These are phyloP conservation scores for Hycleus phaleratus DNA, from an alignment of 1,140 invertebrate species.

Conservation along the genomic window DNA sequence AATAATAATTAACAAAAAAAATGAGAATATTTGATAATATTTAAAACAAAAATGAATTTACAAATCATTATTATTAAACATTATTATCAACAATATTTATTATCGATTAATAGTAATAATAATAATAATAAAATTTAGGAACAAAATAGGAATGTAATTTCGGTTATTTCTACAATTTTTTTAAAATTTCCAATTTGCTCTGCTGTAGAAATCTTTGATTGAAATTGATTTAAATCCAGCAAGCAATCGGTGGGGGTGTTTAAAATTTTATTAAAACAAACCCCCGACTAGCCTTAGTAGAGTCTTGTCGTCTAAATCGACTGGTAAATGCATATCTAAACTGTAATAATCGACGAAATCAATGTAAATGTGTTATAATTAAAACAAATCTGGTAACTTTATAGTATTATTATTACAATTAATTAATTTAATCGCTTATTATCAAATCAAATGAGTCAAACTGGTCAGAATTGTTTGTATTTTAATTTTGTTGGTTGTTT, in stretches of 20 bases:
- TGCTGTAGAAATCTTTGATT: constrained; percentile 19
- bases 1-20: constrained; percentile 4
- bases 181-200: neutral
- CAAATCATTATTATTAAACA: constrained; percentile 28
- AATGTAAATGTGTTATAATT: constrained; percentile 38
- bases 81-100: too few species aligned
- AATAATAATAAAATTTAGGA: too few species aligned
- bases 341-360: constrained; percentile 35
- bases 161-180: too few species aligned
- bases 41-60: constrained; percentile 39
- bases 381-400: constrained; percentile 23
- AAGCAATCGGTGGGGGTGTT: constrained; percentile 26
- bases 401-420: neutral
- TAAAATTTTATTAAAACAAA: neutral
- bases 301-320: constrained; percentile 29
- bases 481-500: too few species aligned
- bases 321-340: constrained; percentile 40
- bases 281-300: constrained; percentile 33
- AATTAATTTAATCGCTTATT: too few species aligned
- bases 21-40: constrained; percentile 40
- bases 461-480: neutral
- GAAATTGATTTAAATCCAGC: constrained; percentile 20
- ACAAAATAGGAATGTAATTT: too few species aligned
- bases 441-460: too few species aligned
- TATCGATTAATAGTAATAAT: too few species aligned